phyloP scores from a whole-genome alignment of 2,113 vertebrate genomes.

The Ptilorrhoa leucosticta region DNA sequence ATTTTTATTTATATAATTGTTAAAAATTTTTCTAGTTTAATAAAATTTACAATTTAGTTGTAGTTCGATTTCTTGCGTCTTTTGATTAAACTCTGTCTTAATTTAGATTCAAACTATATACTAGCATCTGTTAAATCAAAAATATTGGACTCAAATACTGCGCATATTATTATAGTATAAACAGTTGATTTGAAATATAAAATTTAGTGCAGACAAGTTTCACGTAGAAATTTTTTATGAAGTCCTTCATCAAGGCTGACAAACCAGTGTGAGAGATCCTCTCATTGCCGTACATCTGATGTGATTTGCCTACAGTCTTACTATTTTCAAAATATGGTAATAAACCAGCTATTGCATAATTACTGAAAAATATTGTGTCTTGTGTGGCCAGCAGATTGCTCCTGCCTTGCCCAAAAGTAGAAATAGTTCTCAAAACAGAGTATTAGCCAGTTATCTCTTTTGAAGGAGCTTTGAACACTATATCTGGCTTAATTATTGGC shows the following conservation, averaged over 20 bases:
- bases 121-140: neutral
- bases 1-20: neutral
- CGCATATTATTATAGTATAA: neutral
- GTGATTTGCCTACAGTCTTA: neutral
- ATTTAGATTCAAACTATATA: neutral
- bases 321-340: neutral
- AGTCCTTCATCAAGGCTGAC: neutral
- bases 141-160: neutral
- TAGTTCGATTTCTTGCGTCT: neutral
- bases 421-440: neutral
- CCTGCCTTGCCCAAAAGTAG: neutral
- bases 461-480: rapidly evolving
- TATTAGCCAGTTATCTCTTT: neutral
- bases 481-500: neutral
- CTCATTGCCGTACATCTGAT: neutral
- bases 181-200: neutral
- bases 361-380: neutral
- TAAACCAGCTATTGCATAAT: neutral
- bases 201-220: neutral
- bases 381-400: neutral
- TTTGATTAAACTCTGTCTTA: neutral
- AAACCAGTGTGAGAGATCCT: neutral
- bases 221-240: neutral
- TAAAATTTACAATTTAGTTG: neutral
- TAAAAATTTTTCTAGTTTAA: neutral